Conservation (phyloP, 2,797 vertebrate genomes). For the Octomys mimax region DNA sequence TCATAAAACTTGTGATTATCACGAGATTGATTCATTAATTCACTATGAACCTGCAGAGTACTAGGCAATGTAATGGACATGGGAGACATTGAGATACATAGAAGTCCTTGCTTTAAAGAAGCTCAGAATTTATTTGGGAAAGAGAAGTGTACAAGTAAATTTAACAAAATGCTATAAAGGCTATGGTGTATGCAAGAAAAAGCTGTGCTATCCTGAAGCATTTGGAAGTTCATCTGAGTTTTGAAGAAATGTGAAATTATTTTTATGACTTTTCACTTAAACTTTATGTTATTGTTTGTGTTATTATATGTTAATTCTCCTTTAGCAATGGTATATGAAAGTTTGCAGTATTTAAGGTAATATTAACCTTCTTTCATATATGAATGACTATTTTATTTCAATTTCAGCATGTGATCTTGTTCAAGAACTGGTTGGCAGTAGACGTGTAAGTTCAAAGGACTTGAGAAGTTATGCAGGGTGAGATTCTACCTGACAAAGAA, state of each 20-base stretch:
- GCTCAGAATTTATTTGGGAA: slow-evolving; percentile 1
- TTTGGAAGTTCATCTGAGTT: not conserved
- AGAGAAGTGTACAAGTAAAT: slow-evolving; percentile 1
- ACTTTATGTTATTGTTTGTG: slow-evolving; percentile 31
- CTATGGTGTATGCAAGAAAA: not conserved
- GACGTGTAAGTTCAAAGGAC: not conserved
- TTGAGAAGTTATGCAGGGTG: not conserved
- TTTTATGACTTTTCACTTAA: slow-evolving; percentile 25
- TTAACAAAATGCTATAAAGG: not conserved
- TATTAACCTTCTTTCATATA: not conserved
- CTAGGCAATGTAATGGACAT: not conserved
- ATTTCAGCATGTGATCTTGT: not conserved
- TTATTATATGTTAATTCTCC: not conserved
- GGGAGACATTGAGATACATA: not conserved
- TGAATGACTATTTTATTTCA: not conserved
- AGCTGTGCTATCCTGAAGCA: not conserved
- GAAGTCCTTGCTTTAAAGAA: slow-evolving; percentile 10
- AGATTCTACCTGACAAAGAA: not conserved
- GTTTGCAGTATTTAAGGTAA: not conserved
- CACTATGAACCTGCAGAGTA: not conserved
- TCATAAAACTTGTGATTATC: slow-evolving; percentile 38
- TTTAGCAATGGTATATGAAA: not conserved
- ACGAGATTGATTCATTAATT: slow-evolving; percentile 62
- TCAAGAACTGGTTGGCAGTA: not conserved
- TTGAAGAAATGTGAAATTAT: not conserved